phyloP scores from a whole-genome alignment of 2,888 invertebrate species.

The Cantharis rufa region DNA sequence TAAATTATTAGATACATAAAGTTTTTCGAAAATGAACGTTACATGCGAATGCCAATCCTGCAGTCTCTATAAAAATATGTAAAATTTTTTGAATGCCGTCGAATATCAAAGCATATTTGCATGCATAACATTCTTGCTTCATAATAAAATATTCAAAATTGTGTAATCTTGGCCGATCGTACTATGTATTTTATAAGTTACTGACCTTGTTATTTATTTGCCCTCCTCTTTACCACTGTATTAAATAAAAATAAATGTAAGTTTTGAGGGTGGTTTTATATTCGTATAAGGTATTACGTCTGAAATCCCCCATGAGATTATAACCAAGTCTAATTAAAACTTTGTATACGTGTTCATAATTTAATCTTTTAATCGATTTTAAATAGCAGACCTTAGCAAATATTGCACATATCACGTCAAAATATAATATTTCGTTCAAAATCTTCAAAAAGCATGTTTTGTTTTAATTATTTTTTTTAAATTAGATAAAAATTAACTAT shows the following conservation, averaged over 20 bases:
- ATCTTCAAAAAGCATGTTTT: background rate
- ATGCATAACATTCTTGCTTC: conserved; percentile 13
- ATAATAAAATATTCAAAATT: conserved; percentile 14
- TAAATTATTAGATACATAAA: background rate
- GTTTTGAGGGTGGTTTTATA: conserved; percentile 17
- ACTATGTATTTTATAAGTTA: conserved; percentile 13
- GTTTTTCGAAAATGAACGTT: background rate
- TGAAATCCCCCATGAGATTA: conserved; percentile 23
- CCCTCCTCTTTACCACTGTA: conserved; percentile 7
- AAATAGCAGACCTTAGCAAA: conserved; percentile 5
- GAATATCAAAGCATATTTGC: conserved; percentile 13
- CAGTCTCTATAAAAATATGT: conserved; percentile 10
- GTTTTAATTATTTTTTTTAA: background rate
- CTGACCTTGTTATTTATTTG: conserved; percentile 8
- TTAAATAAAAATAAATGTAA: conserved; percentile 27
- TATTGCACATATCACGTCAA: background rate
- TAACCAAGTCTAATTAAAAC: conserved; percentile 27
- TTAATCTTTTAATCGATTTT: conserved; percentile 11
- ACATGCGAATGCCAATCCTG: conserved; percentile 4
- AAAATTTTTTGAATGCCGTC: conserved; percentile 11
- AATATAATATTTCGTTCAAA: background rate
- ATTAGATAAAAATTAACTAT: no score
- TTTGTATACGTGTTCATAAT: conserved; percentile 16
- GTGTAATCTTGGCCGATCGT: conserved; percentile 9
- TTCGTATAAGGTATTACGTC: conserved; percentile 20